Conservation (phyloP, 1,140 invertebrate genomes). For the Callitettix versicolor region DNA sequence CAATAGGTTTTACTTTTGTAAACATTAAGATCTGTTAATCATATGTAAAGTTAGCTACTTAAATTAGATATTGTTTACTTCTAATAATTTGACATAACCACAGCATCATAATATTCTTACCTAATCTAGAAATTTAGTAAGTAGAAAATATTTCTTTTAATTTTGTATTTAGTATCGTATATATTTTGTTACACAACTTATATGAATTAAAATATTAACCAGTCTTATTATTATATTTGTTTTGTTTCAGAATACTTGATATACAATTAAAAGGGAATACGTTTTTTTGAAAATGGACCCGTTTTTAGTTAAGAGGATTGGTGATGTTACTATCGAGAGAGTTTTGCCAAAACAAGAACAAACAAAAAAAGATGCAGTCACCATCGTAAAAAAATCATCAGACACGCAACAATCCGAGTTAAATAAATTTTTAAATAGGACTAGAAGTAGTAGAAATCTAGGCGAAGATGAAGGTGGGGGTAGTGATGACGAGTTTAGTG, state of each 20-base stretch:
- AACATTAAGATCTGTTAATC: too few species aligned
- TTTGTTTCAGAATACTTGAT: neutral
- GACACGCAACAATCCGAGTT: neutral
- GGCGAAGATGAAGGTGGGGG: slow-evolving; percentile 33
- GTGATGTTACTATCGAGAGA: slow-evolving; percentile 42
- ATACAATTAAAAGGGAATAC: neutral
- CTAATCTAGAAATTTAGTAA: too few species aligned
- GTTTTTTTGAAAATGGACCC: slow-evolving; percentile 24
- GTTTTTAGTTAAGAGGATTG: slow-evolving; percentile 37
- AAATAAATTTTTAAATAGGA: slow-evolving; percentile 2
- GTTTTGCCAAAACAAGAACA: slow-evolving; percentile 29
- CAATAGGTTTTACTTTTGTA: too few species aligned
- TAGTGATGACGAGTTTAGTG: slow-evolving; percentile 25
- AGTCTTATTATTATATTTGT: too few species aligned
- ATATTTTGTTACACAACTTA: too few species aligned
- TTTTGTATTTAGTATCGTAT: too few species aligned
- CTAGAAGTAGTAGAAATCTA: slow-evolving; percentile 32
- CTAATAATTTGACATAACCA: too few species aligned
- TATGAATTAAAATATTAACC: too few species aligned
- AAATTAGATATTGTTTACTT: too few species aligned
- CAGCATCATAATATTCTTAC: too few species aligned
- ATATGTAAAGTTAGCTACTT: too few species aligned
- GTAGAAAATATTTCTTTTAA: too few species aligned
- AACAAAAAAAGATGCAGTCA: slow-evolving; percentile 18
- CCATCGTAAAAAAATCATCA: slow-evolving; percentile 16